Conservation (phyloP, 2,888 invertebrate genomes). For the Abrostola triplasia region DNA sequence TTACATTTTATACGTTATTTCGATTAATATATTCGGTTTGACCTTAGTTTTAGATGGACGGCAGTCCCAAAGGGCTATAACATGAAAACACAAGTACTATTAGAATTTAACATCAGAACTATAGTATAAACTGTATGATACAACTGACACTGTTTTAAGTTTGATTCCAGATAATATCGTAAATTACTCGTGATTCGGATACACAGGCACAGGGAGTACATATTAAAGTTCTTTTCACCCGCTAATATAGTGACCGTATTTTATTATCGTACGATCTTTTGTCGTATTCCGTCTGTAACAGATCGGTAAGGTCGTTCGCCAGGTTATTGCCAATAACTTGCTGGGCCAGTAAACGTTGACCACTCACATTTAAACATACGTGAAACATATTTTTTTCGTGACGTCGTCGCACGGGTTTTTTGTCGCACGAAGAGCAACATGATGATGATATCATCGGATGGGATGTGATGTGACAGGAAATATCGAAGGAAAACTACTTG, state of each 20-base stretch:
- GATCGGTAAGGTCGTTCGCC: constrained; percentile 32
- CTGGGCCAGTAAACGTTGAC: constrained; percentile 15
- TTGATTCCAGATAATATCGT: no score
- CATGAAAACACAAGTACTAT: no score
- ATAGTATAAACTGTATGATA: no score
- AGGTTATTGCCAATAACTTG: constrained; percentile 32
- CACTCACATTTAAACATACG: constrained; percentile 16
- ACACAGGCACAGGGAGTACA: background rate
- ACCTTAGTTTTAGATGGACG: no score
- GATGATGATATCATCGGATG: background rate
- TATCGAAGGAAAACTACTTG: background rate
- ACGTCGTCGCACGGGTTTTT: background rate
- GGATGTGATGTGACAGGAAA: background rate
- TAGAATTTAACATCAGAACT: no score
- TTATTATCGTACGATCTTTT: constrained; percentile 28
- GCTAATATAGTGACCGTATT: constrained; percentile 9
- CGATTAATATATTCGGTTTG: no score
- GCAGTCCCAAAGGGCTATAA: no score
- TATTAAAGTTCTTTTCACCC: background rate
- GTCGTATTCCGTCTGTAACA: constrained; percentile 45
- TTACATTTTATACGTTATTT: background rate
- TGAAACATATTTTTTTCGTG: constrained; percentile 15
- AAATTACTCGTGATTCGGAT: no score
- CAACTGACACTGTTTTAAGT: no score
- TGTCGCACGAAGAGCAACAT: constrained; percentile 1